Base-by-base conservation (phyloP, 1,140 invertebrate genomes). In the Bombyx mori region DNA sequence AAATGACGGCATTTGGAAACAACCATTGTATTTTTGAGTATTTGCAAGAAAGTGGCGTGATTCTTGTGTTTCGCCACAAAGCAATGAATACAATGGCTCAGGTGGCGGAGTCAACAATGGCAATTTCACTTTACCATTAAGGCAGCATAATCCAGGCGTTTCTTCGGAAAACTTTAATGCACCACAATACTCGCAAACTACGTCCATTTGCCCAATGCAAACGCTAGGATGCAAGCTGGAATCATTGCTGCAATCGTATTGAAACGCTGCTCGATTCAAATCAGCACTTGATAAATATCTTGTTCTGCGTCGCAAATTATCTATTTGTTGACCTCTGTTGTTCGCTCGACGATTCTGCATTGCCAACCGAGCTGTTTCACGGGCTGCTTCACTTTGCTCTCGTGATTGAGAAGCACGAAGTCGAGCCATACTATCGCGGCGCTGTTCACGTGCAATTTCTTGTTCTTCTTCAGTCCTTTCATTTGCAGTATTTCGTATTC, bases 371-470 rank as follows among this genome's bases (percentile, higher is more conserved):
- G 68, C 68, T 47, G 69, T 72, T 77, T 76, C 62, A 77, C 75
- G 73, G 68, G 66, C 70, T 76, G 68, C 71, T 46, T 77, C 72
- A 35, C 67, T 77, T 76, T 77, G 71, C 73, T 79, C 61, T 65
- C 12, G 61, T 69, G 66, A 63, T 66, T 66, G 8, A 50, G 12
- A 50, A 50, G 7, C 12, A 10, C 48, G 45, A 62, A 47, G n/a
- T 54, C 12, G 12, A 18, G 12, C 12, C 12, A 18, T 18, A 18
- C 12, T 18, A 18, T 18, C 12, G 12, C 12, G 12, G 12, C 12
- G 12, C 12, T 18, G 12, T 18, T 18, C 12, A 18, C 12, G 12
- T 18, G 12, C 12, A 18, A 18, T 18, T 18, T 18, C 12, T 18
- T 18, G 12, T 18, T 18, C 12, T 18, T 18, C 12, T 18, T 18